Conservation (phyloP, 2,113 vertebrate genomes). For the Hippolais icterina region DNA sequence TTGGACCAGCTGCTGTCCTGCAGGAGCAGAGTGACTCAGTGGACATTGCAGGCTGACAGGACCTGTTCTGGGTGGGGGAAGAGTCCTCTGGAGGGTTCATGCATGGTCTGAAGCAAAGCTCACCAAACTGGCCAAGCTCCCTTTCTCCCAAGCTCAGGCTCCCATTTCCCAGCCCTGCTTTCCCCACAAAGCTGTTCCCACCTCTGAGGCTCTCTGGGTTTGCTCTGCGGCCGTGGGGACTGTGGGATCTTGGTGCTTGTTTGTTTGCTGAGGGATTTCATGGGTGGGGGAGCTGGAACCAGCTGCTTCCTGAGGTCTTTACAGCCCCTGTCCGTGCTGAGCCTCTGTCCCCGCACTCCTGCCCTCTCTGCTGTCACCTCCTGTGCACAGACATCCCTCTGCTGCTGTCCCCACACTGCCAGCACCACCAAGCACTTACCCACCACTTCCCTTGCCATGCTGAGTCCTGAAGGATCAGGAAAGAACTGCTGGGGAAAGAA, state of each 20-base stretch:
- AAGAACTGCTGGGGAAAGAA: neutral
- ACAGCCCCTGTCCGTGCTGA: neutral
- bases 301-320: neutral
- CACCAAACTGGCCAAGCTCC: neutral
- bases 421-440: neutral
- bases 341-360: neutral
- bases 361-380: neutral
- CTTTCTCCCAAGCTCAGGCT: neutral
- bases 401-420: neutral
- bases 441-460: neutral
- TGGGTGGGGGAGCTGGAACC: neutral
- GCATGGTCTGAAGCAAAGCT: neutral
- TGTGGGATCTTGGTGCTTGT: constrained; percentile 19
- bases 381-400: neutral
- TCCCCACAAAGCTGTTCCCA: neutral
- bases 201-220: neutral
- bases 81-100: neutral
- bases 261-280: constrained; percentile 3
- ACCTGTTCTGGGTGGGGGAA: neutral
- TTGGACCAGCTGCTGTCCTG: neutral
- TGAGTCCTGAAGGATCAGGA: neutral
- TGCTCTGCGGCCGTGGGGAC: constrained; percentile 25
- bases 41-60: neutral
- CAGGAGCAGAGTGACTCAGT: constrained; percentile 23
- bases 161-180: constrained; percentile 16